phyloP scores from a whole-genome alignment of 2,797 vertebrate species.

The Ciconia nigra region DNA sequence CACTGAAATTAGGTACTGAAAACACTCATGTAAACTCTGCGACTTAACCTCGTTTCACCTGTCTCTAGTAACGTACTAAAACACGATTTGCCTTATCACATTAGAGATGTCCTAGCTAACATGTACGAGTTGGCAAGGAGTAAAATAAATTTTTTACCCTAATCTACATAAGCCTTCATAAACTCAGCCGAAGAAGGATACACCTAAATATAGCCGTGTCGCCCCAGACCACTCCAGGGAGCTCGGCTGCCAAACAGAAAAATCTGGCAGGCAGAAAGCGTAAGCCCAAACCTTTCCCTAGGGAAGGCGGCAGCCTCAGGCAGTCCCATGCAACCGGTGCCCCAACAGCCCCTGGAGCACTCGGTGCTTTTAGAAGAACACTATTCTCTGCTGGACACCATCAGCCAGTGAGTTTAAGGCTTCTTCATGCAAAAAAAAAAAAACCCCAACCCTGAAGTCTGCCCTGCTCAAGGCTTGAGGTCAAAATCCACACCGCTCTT shows the following conservation, averaged over 20 bases:
- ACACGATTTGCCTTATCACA: not conserved
- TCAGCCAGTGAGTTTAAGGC: not conserved
- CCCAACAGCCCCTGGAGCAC: too few species aligned
- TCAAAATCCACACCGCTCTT: not conserved
- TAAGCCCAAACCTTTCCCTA: not conserved
- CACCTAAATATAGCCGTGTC: not conserved
- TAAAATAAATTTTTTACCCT: not conserved
- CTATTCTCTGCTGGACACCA: not conserved
- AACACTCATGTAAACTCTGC: not conserved
- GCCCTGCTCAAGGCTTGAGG: not conserved
- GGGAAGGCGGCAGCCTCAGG: not conserved
- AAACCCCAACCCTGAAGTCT: accelerated
- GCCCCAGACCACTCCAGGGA: not conserved
- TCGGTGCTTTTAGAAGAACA: not conserved
- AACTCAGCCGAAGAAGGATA: not conserved
- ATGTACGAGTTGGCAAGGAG: not conserved
- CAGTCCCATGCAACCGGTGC: accelerated
- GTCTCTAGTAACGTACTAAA: not conserved
- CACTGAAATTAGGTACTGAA: not conserved
- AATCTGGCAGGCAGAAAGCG: not conserved
- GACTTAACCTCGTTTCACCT: not conserved
- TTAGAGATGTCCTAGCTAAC: not conserved
- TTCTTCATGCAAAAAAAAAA: not conserved
- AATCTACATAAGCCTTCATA: not conserved
- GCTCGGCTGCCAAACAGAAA: not conserved